A percentile compares a stretch with the other conserved stretches of the same genome.
Conservation (phyloP, 2,797 vertebrate genomes). For the Ispidina picta region DNA sequence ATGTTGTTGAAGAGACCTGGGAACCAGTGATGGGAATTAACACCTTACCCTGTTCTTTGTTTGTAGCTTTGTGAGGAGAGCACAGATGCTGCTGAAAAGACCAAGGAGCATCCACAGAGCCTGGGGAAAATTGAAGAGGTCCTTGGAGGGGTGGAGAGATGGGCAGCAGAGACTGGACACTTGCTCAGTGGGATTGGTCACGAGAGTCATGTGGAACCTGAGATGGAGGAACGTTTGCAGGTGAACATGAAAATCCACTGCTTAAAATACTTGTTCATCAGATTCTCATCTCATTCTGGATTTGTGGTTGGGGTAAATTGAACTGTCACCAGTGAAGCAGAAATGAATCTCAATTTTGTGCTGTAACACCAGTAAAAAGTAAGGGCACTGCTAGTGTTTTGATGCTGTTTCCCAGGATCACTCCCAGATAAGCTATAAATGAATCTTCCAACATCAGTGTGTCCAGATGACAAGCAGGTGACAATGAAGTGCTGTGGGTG, state of each 20-base stretch:
- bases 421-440: neutral
- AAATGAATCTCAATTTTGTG: neutral
- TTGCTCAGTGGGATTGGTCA: constrained; percentile 1
- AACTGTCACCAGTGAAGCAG: neutral
- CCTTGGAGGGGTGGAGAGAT: constrained; percentile 35
- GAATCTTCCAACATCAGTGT: neutral
- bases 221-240: constrained; percentile 54
- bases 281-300: neutral
- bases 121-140: constrained; percentile 64
- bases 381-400: neutral
- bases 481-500: neutral
- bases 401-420: neutral
- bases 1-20: neutral
- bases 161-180: constrained; percentile 48
- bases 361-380: neutral
- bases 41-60: neutral
- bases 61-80: constrained; percentile 46
- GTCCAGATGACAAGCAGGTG: neutral
- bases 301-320: neutral
- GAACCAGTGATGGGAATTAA: neutral
- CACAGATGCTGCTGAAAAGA: constrained; percentile 10
- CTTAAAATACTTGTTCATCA: neutral
- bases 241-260: constrained; percentile 30
- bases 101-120: neutral
- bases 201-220: neutral